Conservation (phyloP, 64 coral and sea anemone genomes). For the Exaiptasia diaphana region DNA sequence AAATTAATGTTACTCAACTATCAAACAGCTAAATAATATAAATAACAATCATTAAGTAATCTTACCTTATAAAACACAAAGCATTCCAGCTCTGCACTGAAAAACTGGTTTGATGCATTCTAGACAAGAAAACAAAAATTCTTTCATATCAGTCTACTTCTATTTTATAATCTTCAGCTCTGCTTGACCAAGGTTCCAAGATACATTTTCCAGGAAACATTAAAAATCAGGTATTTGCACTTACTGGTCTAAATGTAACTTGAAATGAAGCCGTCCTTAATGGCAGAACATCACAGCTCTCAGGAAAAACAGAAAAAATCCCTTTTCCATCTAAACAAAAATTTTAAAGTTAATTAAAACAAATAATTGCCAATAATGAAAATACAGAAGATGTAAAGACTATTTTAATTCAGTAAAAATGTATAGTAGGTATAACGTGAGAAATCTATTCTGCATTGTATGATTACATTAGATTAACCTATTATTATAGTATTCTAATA, state of each 20-base stretch:
- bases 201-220: too few species aligned
- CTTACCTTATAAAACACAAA: slow-evolving; percentile 93
- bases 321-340: slow-evolving; percentile 72
- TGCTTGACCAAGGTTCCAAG: too few species aligned
- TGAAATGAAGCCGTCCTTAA: slow-evolving; percentile 88
- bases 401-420: not conserved
- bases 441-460: not conserved
- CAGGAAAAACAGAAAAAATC: slow-evolving; percentile 85
- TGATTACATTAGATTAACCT: too few species aligned
- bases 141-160: too few species aligned
- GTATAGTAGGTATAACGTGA: not conserved
- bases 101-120: slow-evolving; percentile 92
- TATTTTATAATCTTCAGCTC: too few species aligned
- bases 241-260: slow-evolving; percentile 95
- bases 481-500: too few species aligned
- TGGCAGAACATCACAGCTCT: slow-evolving; percentile 82
- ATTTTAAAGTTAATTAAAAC: not conserved
- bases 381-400: not conserved
- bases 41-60: not conserved
- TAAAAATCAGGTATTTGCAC: too few species aligned
- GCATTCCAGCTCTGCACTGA: slow-evolving; percentile 92
- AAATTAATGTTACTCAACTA: not conserved
- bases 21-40: not conserved
- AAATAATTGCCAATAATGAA: not conserved
- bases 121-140: not conserved